Evolutionary conservation across 2,888 invertebrate genomes (phyloP), one percentile per base, ranked within the genome.

Genomic region (Eupithecia pulchellata): DNA sequence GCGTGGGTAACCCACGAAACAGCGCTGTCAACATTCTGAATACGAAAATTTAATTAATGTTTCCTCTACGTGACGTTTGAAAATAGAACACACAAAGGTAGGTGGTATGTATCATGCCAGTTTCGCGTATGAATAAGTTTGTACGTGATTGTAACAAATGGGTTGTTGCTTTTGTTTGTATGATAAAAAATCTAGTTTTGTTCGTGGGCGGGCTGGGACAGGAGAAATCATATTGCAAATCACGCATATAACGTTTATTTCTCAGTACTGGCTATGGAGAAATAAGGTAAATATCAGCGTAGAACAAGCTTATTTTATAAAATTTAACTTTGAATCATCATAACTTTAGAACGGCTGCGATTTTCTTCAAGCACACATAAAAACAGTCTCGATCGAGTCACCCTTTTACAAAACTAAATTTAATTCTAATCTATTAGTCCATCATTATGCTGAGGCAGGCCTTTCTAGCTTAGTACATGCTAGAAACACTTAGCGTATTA

Each of bases 101-200:
- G 82, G n/a, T n/a, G n/a, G n/a, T n/a, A n/a, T 86, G 85, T 86
- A 84, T 82, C 79, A 82, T 81, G 80, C 77, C 79, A 84, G 85
- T 86, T 88, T 88, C 81, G 86, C 88, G 80, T 60, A 77, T 85
- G 81, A 85, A 83, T 84, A 79, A 62, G 42, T 65, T 70, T 61
- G 84, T 80, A 91, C 91, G 91, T 92, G 91, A 88, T 90, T 84
- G 74, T 76, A 87, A 91, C 91, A 92, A 91, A 89, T 84, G 81
- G 78, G 78, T 20, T 72, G 61, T 78, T 79, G 77, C 83, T 82
- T 87, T 89, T 89, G 86, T 90, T 81, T 74, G 72, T 68, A 72
- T 78, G 77, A 81, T 83, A 84, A 84, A 84, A 83, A 82, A 80
- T 75, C 77, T 80, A 83, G 79, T 82, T 81, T 79, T 79, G 74